These are phyloP conservation scores for Etheostoma spectabile DNA, from an alignment of 2,113 vertebrate species.

Conservation along the genomic window DNA sequence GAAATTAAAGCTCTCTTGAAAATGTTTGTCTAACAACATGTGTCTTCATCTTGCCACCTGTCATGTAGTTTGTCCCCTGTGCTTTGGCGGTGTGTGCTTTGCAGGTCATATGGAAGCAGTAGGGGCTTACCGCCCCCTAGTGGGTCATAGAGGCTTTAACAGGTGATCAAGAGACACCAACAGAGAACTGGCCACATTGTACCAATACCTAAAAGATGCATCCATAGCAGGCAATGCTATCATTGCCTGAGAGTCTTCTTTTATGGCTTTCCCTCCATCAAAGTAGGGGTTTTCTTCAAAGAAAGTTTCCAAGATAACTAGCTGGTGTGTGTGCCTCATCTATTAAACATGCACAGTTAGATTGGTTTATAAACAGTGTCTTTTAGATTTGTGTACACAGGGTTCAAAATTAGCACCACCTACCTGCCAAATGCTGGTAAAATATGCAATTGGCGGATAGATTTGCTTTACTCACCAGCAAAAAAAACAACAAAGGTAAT, in stretches of 20 bases:
- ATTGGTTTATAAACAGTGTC: neutral
- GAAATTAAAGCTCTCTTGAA: neutral
- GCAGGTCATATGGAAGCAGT: conserved; percentile 77
- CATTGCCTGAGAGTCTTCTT: neutral
- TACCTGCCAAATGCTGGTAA: too few species aligned
- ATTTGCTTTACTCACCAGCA: too few species aligned
- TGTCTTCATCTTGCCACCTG: conserved; percentile 6
- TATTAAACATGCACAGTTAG: neutral
- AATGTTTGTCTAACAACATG: conserved; percentile 7
- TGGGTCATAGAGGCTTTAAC: conserved; percentile 79
- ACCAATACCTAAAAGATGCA: conserved; percentile 57
- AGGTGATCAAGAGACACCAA: conserved; percentile 81
- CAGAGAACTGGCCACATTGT: conserved; percentile 31
- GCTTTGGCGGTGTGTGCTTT: conserved; percentile 65
- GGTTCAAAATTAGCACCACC: too few species aligned
- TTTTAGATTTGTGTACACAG: neutral
- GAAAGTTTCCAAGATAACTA: neutral
- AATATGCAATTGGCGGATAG: too few species aligned
- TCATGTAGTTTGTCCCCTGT: conserved; percentile 63
- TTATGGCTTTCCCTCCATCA: conserved; percentile 38
- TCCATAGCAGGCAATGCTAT: conserved; percentile 35
- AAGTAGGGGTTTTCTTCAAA: neutral
- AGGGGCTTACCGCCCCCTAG: conserved; percentile 76
- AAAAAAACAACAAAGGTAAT: too few species aligned
- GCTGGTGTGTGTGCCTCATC: neutral